Base-by-base conservation (phyloP, 2,113 vertebrate genomes). In the Opisthocomus hoazin region DNA sequence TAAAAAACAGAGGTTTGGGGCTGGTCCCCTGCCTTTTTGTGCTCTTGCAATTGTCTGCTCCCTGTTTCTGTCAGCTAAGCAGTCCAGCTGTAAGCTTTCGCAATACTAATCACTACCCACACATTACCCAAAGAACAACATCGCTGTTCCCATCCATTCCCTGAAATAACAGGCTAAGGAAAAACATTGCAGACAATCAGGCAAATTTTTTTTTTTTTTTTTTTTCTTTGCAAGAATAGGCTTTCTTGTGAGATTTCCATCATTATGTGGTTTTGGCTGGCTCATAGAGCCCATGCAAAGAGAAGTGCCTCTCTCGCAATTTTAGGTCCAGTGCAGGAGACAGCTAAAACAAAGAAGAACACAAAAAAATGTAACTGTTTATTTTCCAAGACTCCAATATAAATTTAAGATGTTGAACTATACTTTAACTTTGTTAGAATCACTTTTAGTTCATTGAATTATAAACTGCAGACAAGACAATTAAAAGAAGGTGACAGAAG, bases 101-200 rank as follows among this genome's bases (percentile, higher is more conserved):
- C 92, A 96, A 73, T n/a, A 84, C 56, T 92, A 89, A 91, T 89
- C 76, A 71, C 93, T 94, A 82, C 87, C 94, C 93, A 95, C 95
- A 92, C 45, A 78, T 46, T 90, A 86, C 81, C 89, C 90, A 90
- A 89, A 96, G 58, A 97, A 88, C 76, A 95, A 95, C 90, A 94
- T 96, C 90, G 74, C 7, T 57, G 43, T 61, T 96, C 92, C 95
- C 92, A 96, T 89, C 79, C 95, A 63, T 95, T 94, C 94, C 81
- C 94, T 94, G 89, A 97, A 97, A 97, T 97, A 97, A 96, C 82
- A 97, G 79, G 84, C 80, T 93, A 54, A 87, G 86, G 69, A 68
- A 97, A 96, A 96, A 92, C 48, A 89, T 48, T 77, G 61, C 73
- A 96, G 90, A 93, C 96, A 94, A 96, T 19, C 21, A 87, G 32